phyloP scores from a whole-genome alignment of 2,797 vertebrate species.

The Ispidina picta region DNA sequence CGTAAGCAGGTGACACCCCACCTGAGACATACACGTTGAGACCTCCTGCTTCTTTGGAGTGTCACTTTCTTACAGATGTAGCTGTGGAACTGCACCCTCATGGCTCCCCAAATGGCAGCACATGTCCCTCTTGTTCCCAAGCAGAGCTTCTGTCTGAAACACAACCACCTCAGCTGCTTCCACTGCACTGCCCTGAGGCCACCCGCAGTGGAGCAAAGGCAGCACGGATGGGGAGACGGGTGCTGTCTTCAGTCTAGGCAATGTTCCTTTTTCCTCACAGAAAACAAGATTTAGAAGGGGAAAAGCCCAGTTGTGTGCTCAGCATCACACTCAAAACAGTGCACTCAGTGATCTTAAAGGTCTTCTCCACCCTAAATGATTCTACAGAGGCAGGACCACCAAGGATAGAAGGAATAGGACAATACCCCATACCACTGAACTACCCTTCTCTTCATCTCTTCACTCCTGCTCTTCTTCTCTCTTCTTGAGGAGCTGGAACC shows the following conservation, averaged over 20 bases:
- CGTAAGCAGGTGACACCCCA: no score
- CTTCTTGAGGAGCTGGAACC: neutral
- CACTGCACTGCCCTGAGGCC: fast-evolving
- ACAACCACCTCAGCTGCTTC: fast-evolving
- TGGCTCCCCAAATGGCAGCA: fast-evolving
- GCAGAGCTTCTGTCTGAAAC: fast-evolving
- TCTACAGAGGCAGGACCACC: neutral
- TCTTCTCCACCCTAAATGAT: neutral
- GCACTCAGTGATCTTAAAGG: neutral
- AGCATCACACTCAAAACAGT: neutral
- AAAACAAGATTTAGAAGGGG: neutral
- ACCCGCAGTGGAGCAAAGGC: fast-evolving
- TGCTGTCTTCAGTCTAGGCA: fast-evolving
- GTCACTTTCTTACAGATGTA: no score
- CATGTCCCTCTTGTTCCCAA: fast-evolving
- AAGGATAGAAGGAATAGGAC: neutral
- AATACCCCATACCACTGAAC: fast-evolving
- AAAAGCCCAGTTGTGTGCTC: neutral
- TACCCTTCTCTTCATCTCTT: neutral
- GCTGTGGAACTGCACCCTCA: fast-evolving
- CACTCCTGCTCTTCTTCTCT: neutral
- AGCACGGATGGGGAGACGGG: fast-evolving
- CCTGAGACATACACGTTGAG: fast-evolving
- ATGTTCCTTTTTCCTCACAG: fast-evolving
- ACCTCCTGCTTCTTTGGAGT: neutral